These are phyloP conservation scores for Molossus molossus DNA, from an alignment of 2,797 vertebrate genomes.

Conservation along the genomic window DNA sequence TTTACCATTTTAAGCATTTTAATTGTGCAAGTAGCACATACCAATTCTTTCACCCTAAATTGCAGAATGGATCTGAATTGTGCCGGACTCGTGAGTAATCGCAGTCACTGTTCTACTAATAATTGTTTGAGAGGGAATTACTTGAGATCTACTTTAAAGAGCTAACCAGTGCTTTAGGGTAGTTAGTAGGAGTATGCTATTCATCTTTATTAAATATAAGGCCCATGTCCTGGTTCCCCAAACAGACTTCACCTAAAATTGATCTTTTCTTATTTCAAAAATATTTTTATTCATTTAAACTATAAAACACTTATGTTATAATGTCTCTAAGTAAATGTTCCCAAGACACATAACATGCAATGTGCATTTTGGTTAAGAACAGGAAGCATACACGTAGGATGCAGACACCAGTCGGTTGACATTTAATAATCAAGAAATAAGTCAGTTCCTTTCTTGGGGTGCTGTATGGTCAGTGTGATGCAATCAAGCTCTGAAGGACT, in stretches of 20 bases:
- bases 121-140: not conserved
- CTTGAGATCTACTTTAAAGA: not conserved
- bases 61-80: not conserved
- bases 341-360: conserved; percentile 31
- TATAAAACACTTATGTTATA: not conserved
- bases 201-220: conserved; percentile 49
- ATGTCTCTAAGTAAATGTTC: not conserved
- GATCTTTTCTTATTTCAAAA: not conserved
- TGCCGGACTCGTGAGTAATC: not conserved
- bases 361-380: not conserved
- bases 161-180: not conserved
- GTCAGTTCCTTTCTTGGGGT: not conserved
- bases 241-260: not conserved
- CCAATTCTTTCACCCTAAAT: conserved; percentile 9
- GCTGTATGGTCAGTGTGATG: not conserved
- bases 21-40: not conserved
- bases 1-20: not conserved
- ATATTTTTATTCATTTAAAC: conserved; percentile 29
- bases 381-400: not conserved
- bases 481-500: not conserved
- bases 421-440: conserved; percentile 22
- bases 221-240: not conserved
- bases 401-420: not conserved
- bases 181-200: not conserved
- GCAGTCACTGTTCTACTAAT: not conserved